Base-by-base conservation (phyloP, 2,888 invertebrate genomes). In the Mesorhabditis spiculigera region DNA sequence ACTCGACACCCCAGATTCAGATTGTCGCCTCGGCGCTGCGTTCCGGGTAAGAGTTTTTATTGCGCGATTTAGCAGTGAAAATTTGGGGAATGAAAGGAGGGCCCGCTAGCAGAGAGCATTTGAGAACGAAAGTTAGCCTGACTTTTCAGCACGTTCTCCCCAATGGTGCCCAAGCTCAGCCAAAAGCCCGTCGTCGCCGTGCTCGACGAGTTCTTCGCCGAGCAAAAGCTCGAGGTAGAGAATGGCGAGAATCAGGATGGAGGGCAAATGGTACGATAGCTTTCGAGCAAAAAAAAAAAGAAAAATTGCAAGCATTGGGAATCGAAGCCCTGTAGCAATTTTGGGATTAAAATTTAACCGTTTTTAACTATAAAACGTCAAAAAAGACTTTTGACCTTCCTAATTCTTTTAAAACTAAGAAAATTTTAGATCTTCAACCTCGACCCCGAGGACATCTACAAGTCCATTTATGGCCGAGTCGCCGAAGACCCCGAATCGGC, bases 341-440 rank as follows among this genome's bases (percentile, higher is more conserved):
- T 28, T 28, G 28, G 28, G 28, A 28, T 28, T 28, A 28, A 28
- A 28, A 28, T 28, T 28, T 28, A 28, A 28, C 28, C 28, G 28
- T 28, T 28, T 28, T 28, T 28, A 28, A 28, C 28, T 28, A 28
- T 28, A 1, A 28, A 28, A 28, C 28, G 28, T 28, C 28, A 28
- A 28, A 28, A 28, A 28, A 28, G 28, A 28, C 28, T 28, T 28
- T 28, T 28, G 28, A 28, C 28, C 28, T 28, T 28, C 28, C 28
- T 28, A 50, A 50, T 50, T 10, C 10, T 50, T 50, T n/a, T 50
- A 50, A 13, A 10, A 13, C 2, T 50, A 10, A n/a, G n/a, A 13
- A 10, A 10, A 50, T 50, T 50, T 50, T n/a, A 75, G 65, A 67
- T 70, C 45, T 78, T 79, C 68, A 79, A 79, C 62, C 73, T 79